Base-by-base conservation (phyloP, 2,888 invertebrate species). In the Poecilobothrus nobilitatus region DNA sequence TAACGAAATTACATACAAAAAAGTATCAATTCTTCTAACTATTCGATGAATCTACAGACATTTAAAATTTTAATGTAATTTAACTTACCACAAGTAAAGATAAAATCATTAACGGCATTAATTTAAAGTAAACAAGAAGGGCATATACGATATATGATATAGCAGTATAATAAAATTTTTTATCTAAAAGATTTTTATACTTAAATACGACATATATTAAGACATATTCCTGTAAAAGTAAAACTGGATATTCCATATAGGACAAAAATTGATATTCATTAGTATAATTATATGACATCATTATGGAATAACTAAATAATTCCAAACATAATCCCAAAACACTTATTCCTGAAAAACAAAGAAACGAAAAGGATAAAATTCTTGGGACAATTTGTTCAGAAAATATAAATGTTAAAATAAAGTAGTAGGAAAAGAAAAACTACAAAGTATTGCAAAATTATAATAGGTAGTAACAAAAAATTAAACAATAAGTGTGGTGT, bases 171-270 rank as follows among this genome's bases (percentile, higher is more conserved):
- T 76, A 73, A 18, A 78, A 75, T 15, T 75, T 78, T 21, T 81
- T 74, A 70, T 86, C 84, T 65, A 91, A 76, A 71, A 85, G 74
- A 44, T 85, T 82, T 75, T 87, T 86, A 77, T 89, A 92, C 76
- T 88, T 86, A 69, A 93, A 80, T 3, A 90, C 90, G 68, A 89
- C 85, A 76, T 85, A 89, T 73, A 93, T 86, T 71, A 94, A 81
- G 10, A 91, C 82, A 72, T 89, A 87, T 75, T 92, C 88, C 83
- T 94, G 93, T 2, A 88, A 67, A 69, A 94, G 80, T 73, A 94
- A 87, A 65, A 93, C 87, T 0, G 92, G 92, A 79, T 94, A 94
- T 77, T 94, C 94, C 85, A 94, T 80, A 76, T 92, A 94, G 0
- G 92, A 90, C 73, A 92, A 82, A 12, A 91, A 73, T 15, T 89